A percentile compares a stretch with the other conserved stretches of the same genome.
These are phyloP conservation scores for Danaus chrysippus DNA, from an alignment of 2,888 invertebrate species.

Conservation along the genomic window DNA sequence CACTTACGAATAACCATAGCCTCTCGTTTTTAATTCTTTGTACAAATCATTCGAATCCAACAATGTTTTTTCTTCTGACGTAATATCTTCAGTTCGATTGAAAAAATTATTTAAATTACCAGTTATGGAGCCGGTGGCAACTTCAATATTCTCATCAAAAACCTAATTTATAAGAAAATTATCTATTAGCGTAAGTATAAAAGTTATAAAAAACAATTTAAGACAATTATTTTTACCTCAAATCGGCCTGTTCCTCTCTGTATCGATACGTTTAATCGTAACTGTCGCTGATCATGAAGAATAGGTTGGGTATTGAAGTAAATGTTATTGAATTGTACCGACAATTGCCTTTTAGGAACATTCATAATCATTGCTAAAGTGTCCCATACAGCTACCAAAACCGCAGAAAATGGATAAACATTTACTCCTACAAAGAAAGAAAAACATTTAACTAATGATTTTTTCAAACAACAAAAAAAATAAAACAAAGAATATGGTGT, in stretches of 20 bases:
- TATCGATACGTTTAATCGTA: slow-evolving; percentile 77
- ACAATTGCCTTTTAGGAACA: slow-evolving; percentile 76
- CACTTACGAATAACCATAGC: slow-evolving; percentile 45
- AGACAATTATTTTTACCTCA: slow-evolving; percentile 58
- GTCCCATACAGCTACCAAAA: slow-evolving; percentile 85
- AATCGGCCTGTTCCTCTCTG: slow-evolving; percentile 81
- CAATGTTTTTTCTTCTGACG: background rate
- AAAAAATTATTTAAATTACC: slow-evolving; percentile 3
- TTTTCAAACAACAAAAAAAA: background rate
- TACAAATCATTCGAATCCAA: slow-evolving; percentile 45
- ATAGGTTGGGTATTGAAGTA: slow-evolving; percentile 81
- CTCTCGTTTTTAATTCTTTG: slow-evolving; percentile 39
- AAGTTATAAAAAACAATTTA: background rate
- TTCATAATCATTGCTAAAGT: slow-evolving; percentile 80
- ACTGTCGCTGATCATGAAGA: slow-evolving; percentile 66
- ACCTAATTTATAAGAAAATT: background rate
- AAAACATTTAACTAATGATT: background rate
- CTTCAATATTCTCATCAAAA: background rate
- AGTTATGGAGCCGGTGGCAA: slow-evolving; percentile 1
- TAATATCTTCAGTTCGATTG: background rate
- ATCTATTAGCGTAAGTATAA: background rate
- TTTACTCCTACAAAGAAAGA: slow-evolving; percentile 71
- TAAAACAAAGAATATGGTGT: slow-evolving; percentile 13
- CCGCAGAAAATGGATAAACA: slow-evolving; percentile 87
- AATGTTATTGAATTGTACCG: slow-evolving; percentile 84